Conservation (phyloP, 2,797 vertebrate species). For the Eulemur mongoz region DNA sequence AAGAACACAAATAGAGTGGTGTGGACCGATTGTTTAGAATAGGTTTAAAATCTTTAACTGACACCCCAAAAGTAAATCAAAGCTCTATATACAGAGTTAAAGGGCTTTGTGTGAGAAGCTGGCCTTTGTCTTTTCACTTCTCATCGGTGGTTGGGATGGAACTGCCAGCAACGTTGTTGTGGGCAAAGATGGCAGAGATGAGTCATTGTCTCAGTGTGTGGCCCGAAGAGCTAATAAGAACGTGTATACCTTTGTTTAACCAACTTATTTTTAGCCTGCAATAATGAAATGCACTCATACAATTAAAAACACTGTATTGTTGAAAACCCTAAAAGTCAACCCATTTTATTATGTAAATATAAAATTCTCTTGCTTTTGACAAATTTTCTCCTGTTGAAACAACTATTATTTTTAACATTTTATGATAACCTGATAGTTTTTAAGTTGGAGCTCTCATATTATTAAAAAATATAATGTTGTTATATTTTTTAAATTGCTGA, state of each 20-base stretch:
- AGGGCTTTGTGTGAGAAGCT: background rate
- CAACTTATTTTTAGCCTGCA: background rate
- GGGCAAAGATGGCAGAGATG: background rate
- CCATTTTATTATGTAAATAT: background rate
- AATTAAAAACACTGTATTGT: background rate
- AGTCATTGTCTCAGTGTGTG: background rate
- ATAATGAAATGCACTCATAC: background rate
- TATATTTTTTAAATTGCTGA: background rate
- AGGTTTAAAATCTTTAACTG: background rate
- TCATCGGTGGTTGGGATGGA: background rate
- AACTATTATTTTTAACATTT: slow-evolving; percentile 6
- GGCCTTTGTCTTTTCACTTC: background rate
- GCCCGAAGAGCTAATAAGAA: background rate
- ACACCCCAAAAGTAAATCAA: background rate
- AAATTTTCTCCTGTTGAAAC: background rate
- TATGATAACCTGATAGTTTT: background rate
- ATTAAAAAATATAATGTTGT: background rate
- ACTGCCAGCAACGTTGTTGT: background rate
- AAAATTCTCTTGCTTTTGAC: background rate
- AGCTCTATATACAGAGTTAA: background rate
- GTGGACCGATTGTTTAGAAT: background rate
- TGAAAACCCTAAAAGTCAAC: background rate
- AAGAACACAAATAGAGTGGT: background rate
- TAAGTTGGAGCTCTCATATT: background rate
- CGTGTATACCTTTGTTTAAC: background rate